phyloP scores from a whole-genome alignment of 2,888 invertebrate species.

The Leptinotarsa tumamoca region DNA sequence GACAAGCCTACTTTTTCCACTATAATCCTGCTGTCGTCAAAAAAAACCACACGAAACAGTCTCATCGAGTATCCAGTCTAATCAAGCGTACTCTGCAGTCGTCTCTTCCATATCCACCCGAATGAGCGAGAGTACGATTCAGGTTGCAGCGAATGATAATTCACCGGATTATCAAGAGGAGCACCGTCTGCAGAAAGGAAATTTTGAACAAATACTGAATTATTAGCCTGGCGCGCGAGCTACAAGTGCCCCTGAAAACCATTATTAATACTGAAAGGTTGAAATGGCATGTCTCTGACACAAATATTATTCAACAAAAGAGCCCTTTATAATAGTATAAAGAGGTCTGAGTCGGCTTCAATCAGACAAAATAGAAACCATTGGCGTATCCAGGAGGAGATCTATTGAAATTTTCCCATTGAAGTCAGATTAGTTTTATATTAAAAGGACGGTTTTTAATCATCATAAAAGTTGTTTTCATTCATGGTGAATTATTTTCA shows the following conservation, averaged over 20 bases:
- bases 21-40: background rate
- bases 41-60: conserved; percentile 1
- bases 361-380: conserved; percentile 43
- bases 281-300: conserved; percentile 62
- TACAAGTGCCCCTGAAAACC: conserved; percentile 57
- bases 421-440: background rate
- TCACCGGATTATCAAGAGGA: conserved; percentile 14
- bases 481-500: no score
- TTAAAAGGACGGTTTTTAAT: background rate
- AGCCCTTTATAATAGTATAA: conserved; percentile 59
- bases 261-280: conserved; percentile 63
- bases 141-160: conserved; percentile 11
- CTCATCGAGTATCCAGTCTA: background rate
- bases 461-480: no score
- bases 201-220: conserved; percentile 40
- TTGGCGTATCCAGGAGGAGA: background rate
- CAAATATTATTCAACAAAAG: conserved; percentile 64
- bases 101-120: background rate
- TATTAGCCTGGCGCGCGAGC: conserved; percentile 47
- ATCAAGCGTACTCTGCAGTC: background rate
- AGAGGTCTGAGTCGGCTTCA: conserved; percentile 54
- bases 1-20: background rate
- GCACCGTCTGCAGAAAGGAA: conserved; percentile 24
- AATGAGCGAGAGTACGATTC: background rate
- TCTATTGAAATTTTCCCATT: background rate